Base-by-base conservation (phyloP, 2,797 vertebrate species). In the Sebastes matsubarae region DNA sequence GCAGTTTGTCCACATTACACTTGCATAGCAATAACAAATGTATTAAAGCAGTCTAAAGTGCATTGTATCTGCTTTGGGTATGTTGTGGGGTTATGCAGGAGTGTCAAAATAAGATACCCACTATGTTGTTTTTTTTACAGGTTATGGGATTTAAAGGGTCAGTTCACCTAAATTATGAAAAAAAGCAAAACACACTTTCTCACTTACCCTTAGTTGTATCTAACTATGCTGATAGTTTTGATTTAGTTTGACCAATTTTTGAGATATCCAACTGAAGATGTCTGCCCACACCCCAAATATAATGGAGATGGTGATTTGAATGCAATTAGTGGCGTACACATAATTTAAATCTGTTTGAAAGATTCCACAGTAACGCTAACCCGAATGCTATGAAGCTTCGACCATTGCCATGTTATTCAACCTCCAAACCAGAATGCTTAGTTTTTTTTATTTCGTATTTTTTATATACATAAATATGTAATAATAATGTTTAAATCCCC, bases 1-100 rank as follows among this genome's bases (percentile, higher is more conserved):
- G 86, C 72, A 76, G 32, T 24, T 27, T 54, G 61, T 63, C 6
- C 57, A 74, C 68, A 59, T 69, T 83, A 67, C 61, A 76, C 57
- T 75, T 52, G 61, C 77, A 36, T 2, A 74, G 58, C 72, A 81
- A 38, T 74, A 84, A 75, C 60, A 76, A 34, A 69, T 63, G 64
- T 79, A 6, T 52, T 58, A 75, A 84, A 84, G 74, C 80, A 77
- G 68, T 42, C 34, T 61, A 25, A 64, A 72, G 75, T 71, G 78
- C 29, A 54, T 10, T 68, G 29, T 42, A 1, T 74, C 32, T 58
- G 30, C 10, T 30, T 68, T 30, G 13, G n/a, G 5, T 65, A 24
- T 4, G 12, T 16, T 75, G 61, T 50, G 14, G 1, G 12, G 13
- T 67, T 69, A 24, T 38, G 54, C 30, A 60, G 25, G 34, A 30